Base-by-base conservation (phyloP, 2,888 invertebrate genomes). In the Nezara viridula region DNA sequence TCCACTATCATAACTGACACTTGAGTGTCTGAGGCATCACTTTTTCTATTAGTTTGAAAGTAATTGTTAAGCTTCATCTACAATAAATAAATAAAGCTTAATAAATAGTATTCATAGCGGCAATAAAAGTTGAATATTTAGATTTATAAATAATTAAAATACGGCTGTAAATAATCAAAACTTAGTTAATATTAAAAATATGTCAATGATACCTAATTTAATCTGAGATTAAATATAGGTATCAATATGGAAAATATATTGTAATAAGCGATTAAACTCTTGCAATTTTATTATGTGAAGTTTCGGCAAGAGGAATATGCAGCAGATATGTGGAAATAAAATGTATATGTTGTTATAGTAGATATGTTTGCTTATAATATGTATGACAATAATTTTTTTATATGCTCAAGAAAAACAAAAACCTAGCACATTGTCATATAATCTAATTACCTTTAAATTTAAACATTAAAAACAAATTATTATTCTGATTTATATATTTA, bases 201-300 rank as follows among this genome's bases (percentile, higher is more conserved):
- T 81, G n/a, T 37, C 24, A n/a, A 86, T 47, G n/a, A 87, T 60
- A 27, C 87, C 88, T 73, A 66, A 77, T 73, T 88, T 88, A 88
- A 88, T 88, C 37, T 37, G 32, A 12, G 88, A 77, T 88, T 88
- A 88, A 88, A 88, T 88, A 14, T 44, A n/a, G 66, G 77, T 77
- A 66, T 77, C 60, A 27, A 77, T 27, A 16, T n/a, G n/a, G 24
- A 37, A 14, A 50, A 55, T 19, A 32, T 16, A 0, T 44, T 73
- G n/a, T 37, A 49, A n/a, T 37, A 60, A 44, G 9, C 47, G 12
- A 66, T 44, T 16, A 44, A 27, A 24, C 60, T 88, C 88, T 88
- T 88, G 88, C 88, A 66, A 77, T 88, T 88, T 88, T 88, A 88
- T 88, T 88, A 66, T 49, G 66, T 88, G 88, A 88, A 88, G 88